Evolutionary conservation across 2,113 vertebrate species (phyloP).

Genomic region (Lamprotornis superbus): DNA sequence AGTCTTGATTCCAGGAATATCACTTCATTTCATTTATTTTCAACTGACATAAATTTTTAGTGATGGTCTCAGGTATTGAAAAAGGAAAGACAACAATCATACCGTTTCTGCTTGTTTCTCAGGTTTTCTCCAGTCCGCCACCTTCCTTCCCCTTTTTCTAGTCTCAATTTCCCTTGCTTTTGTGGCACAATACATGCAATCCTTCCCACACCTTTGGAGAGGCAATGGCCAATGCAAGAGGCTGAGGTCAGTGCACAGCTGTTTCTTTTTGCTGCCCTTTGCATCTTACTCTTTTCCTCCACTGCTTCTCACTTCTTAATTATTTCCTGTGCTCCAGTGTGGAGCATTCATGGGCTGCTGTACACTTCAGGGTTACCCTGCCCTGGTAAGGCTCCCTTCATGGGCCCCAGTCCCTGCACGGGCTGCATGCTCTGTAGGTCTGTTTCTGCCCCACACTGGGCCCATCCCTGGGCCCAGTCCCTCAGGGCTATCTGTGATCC

Average conservation of each 20-base stretch:
- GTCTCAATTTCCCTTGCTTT: not conserved
- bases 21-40: not conserved
- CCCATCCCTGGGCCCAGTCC: rapidly evolving
- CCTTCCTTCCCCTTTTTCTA: not conserved
- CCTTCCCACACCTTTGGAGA: not conserved
- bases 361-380: not conserved
- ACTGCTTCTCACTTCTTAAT: not conserved
- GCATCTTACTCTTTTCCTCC: not conserved
- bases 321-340: not conserved
- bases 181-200: rapidly evolving
- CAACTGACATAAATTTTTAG: not conserved
- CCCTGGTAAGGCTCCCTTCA: not conserved
- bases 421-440: not conserved
- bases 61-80: not conserved
- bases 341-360: not conserved
- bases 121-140: not conserved
- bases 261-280: not conserved
- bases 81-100: not conserved
- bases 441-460: rapidly evolving
- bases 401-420: not conserved
- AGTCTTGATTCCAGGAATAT: not conserved
- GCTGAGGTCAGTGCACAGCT: not conserved
- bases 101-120: not conserved
- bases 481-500: not conserved
- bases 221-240: not conserved